Conservation (phyloP, 1,140 invertebrate species). For the Polypedilum vanderplanki region DNA sequence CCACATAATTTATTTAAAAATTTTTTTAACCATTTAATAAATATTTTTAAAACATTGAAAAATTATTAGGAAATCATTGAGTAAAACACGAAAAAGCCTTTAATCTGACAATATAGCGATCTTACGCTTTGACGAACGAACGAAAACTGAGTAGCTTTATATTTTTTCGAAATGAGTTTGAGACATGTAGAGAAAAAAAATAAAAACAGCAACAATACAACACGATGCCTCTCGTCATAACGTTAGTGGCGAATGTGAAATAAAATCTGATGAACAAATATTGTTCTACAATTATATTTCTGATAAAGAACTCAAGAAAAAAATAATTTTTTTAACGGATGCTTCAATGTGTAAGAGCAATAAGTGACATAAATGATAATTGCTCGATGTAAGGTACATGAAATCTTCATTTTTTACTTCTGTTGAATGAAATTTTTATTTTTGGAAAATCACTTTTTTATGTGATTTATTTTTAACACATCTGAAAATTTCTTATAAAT, state of each 20-base stretch:
- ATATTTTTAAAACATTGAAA: background rate
- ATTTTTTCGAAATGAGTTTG: background rate
- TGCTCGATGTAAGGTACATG: background rate
- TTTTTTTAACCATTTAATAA: too few relatives aligned
- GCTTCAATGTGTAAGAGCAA: background rate
- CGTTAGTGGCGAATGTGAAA: background rate
- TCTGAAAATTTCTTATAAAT: too few relatives aligned
- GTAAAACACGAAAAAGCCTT: background rate
- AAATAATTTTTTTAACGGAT: background rate
- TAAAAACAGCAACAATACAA: background rate
- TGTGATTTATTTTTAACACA: too few relatives aligned
- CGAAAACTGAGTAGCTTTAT: background rate
- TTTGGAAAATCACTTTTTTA: too few relatives aligned
- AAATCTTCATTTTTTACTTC: background rate
- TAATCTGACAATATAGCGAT: background rate
- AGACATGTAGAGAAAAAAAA: conserved; percentile 16
- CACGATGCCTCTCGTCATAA: background rate
- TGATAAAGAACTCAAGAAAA: background rate
- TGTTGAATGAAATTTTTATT: too few relatives aligned
- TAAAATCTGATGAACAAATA: background rate
- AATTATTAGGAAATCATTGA: background rate
- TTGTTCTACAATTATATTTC: background rate
- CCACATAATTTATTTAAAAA: too few relatives aligned
- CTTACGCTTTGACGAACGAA: background rate
- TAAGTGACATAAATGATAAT: too few relatives aligned